Conservation (phyloP, 2,797 vertebrate genomes). For the Acestrorhynchus altus region DNA sequence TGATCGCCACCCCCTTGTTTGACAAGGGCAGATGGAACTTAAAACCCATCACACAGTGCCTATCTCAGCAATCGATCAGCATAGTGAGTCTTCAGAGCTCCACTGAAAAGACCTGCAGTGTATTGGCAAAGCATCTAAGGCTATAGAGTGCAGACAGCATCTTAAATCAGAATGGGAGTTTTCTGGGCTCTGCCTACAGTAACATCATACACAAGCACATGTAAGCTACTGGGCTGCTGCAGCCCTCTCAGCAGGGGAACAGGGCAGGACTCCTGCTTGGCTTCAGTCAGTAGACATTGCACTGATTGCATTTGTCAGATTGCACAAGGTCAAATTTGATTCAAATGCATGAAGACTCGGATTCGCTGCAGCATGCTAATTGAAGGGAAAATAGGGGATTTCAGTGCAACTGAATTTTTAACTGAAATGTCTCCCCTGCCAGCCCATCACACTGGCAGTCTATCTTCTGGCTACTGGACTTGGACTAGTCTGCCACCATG, state of each 20-base stretch:
- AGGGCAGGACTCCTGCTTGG: conserved; percentile 18
- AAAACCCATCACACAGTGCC: background rate
- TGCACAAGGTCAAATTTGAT: conserved; percentile 11
- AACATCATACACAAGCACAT: conserved; percentile 13
- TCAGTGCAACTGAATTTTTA: too few species aligned
- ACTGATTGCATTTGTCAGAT: conserved; percentile 6
- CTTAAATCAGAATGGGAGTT: conserved; percentile 2
- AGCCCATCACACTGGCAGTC: too few species aligned
- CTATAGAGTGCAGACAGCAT: background rate
- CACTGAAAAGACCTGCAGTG: background rate
- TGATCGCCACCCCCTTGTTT: conserved; percentile 38
- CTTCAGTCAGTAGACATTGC: conserved; percentile 1
- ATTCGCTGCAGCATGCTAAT: background rate
- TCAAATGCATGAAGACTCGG: background rate
- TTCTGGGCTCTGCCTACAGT: conserved; percentile 24
- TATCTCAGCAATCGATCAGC: conserved; percentile 2
- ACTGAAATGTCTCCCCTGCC: too few species aligned
- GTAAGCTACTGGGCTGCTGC: conserved; percentile 9
- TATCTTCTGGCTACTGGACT: too few species aligned
- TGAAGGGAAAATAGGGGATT: background rate
- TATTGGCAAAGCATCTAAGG: background rate
- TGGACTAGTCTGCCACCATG: too few species aligned
- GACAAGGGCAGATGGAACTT: conserved; percentile 1
- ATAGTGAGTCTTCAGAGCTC: conserved; percentile 4
- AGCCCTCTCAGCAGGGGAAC: background rate